Evolutionary conservation across 2,797 vertebrate genomes (phyloP).

Genomic region (Lateolabrax maculatus): DNA sequence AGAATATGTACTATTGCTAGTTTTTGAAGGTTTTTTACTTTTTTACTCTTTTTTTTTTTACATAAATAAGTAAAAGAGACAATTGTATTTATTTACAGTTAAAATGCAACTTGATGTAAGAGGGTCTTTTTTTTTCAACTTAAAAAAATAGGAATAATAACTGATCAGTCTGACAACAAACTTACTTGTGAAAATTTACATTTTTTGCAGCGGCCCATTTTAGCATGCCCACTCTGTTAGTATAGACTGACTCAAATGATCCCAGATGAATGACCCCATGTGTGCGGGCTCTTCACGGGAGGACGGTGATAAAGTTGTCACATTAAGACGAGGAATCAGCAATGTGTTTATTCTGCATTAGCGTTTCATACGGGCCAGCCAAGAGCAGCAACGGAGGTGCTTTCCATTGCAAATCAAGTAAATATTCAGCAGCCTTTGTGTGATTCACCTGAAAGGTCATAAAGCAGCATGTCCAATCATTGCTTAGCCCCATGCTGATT

Average conservation of each 20-base stretch:
- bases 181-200: background rate
- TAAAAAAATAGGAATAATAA: background rate
- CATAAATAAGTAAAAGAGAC: background rate
- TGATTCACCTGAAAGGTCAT: slow-evolving; percentile 72
- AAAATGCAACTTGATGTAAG: background rate
- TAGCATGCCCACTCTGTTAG: slow-evolving; percentile 9
- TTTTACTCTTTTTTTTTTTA: too few species aligned
- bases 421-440: slow-evolving; percentile 77
- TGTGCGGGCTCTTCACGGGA: slow-evolving; percentile 19
- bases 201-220: slow-evolving; percentile 29
- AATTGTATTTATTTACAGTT: background rate
- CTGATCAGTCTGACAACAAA: background rate
- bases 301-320: slow-evolving; percentile 34
- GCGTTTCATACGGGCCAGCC: slow-evolving; percentile 31
- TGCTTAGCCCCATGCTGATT: slow-evolving; percentile 65
- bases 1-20: background rate
- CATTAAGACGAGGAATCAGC: slow-evolving; percentile 36
- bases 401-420: slow-evolving; percentile 73
- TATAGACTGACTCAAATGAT: slow-evolving; percentile 24
- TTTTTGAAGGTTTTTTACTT: background rate
- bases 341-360: slow-evolving; percentile 43
- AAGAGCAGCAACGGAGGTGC: slow-evolving; percentile 37
- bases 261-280: slow-evolving; percentile 40
- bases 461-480: slow-evolving; percentile 75
- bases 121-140: too few species aligned